These are phyloP conservation scores for Spodoptera littoralis DNA, from an alignment of 2,888 invertebrate species.

Conservation along the genomic window DNA sequence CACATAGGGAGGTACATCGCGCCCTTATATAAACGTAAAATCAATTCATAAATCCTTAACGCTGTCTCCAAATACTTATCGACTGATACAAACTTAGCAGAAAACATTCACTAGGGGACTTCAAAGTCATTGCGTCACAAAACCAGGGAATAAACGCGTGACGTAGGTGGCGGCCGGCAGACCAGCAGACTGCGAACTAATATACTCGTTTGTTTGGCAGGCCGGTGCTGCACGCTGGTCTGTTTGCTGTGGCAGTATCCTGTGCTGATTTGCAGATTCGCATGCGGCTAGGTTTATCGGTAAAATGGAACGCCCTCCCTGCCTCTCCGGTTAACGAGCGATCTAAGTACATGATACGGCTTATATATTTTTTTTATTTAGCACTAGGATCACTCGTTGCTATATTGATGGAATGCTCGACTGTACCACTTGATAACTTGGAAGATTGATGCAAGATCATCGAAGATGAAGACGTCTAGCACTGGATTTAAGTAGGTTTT, in stretches of 20 bases:
- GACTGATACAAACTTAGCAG: constrained; percentile 26
- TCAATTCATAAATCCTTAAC: constrained; percentile 16
- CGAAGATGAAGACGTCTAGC: constrained; percentile 62
- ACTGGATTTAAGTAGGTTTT: constrained; percentile 70
- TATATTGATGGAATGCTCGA: constrained; percentile 27
- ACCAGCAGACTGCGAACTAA: constrained; percentile 76
- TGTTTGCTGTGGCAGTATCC: constrained; percentile 87
- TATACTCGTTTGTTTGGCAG: constrained; percentile 86
- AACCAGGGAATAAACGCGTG: constrained; percentile 40
- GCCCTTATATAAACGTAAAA: constrained; percentile 31
- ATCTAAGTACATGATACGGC: constrained; percentile 58
- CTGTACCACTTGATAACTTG: constrained; percentile 25
- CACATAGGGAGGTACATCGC: constrained; percentile 35
- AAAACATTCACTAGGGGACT: constrained; percentile 18
- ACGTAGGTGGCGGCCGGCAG: constrained; percentile 62
- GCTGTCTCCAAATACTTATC: constrained; percentile 27
- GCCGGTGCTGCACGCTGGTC: constrained; percentile 88
- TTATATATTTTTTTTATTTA: constrained; percentile 50
- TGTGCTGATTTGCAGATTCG: constrained; percentile 87
- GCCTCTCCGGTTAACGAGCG: constrained; percentile 64
- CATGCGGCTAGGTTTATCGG: constrained; percentile 79
- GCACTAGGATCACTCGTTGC: constrained; percentile 42
- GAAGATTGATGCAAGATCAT: constrained; percentile 52
- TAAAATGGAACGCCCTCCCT: constrained; percentile 75
- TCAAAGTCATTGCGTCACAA: constrained; percentile 19